These are phyloP conservation scores for Pachyuromys duprasi DNA, from an alignment of 2,797 vertebrate genomes.

Conservation along the genomic window DNA sequence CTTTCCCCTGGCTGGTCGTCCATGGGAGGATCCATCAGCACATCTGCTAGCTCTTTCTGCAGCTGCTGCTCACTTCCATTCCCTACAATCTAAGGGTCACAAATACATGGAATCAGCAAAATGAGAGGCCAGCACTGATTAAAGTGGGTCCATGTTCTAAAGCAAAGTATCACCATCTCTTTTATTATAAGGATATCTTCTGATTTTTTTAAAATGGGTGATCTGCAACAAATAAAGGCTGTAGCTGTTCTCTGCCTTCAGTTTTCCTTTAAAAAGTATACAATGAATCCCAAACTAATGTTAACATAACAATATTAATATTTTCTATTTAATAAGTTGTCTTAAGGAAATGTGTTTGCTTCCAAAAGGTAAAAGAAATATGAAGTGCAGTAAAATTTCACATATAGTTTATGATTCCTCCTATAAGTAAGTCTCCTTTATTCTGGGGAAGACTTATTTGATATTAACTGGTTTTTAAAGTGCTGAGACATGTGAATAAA, in stretches of 20 bases:
- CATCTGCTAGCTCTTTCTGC: slow-evolving; percentile 96
- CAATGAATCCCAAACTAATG: slow-evolving; percentile 50
- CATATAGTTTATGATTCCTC: background rate
- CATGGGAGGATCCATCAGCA: slow-evolving; percentile 97
- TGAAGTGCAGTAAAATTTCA: slow-evolving; percentile 39
- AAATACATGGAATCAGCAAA: slow-evolving; percentile 78
- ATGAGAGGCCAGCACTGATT: slow-evolving; percentile 56
- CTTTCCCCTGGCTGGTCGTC: slow-evolving; percentile 88
- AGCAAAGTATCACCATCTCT: slow-evolving; percentile 62
- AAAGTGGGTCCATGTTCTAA: slow-evolving; percentile 23
- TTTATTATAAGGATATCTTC: slow-evolving; percentile 60
- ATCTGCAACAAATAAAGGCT: slow-evolving; percentile 44
- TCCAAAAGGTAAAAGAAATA: slow-evolving; percentile 61
- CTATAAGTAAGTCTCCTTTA: background rate
- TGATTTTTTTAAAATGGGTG: slow-evolving; percentile 57
- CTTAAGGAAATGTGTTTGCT: slow-evolving; percentile 2
- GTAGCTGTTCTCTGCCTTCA: background rate
- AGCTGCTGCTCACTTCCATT: slow-evolving; percentile 99
- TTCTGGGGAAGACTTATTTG: slow-evolving; percentile 24
- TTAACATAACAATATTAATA: background rate
- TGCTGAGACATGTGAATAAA: slow-evolving; percentile 54
- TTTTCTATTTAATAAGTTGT: slow-evolving; percentile 17
- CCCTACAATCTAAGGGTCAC: slow-evolving; percentile 94
- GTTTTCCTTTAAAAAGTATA: slow-evolving; percentile 61
- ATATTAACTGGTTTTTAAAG: background rate